Percentiles rank a stretch among this genome's conserved stretches.
These are phyloP conservation scores for Lithodes maja DNA, from an alignment of 2,888 invertebrate genomes.

Conservation along the genomic window DNA sequence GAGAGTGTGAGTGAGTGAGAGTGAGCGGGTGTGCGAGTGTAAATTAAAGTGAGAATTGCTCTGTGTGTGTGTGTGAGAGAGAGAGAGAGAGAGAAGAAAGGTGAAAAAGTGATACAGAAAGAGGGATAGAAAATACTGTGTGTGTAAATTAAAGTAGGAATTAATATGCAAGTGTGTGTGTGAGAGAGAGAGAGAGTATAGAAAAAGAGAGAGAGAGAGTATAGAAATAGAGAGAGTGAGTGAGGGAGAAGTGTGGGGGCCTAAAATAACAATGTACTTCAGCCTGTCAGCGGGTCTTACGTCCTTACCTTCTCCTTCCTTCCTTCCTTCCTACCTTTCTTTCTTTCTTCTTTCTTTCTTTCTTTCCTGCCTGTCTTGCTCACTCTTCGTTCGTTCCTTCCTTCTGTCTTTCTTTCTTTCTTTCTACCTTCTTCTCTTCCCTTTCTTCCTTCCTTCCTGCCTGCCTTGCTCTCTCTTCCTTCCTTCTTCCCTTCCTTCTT, in stretches of 20 bases:
- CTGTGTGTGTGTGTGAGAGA: not conserved
- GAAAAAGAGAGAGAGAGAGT: not conserved
- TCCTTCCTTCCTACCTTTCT: not conserved
- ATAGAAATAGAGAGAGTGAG: not conserved
- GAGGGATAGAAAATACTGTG: not conserved
- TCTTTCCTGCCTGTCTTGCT: not conserved
- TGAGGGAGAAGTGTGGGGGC: not conserved
- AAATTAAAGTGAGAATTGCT: not conserved
- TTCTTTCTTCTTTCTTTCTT: not conserved
- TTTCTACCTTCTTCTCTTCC: not conserved
- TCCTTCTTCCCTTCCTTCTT: not conserved
- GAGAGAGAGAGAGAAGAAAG: not conserved
- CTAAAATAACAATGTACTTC: slow-evolving; percentile 1
- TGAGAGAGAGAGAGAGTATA: not conserved
- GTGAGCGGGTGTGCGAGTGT: not conserved
- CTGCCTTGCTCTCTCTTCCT: not conserved
- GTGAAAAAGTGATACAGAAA: not conserved
- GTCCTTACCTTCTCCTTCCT: not conserved
- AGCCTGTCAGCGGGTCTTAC: not conserved
- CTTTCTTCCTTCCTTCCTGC: not conserved
- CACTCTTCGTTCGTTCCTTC: not conserved
- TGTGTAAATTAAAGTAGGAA: not conserved
- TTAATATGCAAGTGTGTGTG: not conserved
- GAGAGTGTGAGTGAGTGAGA: not conserved
- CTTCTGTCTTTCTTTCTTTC: not conserved